Evolutionary conservation across 2,888 invertebrate species (phyloP), one percentile per base, ranked within the genome.

Genomic region (Pheosia gnoma): DNA sequence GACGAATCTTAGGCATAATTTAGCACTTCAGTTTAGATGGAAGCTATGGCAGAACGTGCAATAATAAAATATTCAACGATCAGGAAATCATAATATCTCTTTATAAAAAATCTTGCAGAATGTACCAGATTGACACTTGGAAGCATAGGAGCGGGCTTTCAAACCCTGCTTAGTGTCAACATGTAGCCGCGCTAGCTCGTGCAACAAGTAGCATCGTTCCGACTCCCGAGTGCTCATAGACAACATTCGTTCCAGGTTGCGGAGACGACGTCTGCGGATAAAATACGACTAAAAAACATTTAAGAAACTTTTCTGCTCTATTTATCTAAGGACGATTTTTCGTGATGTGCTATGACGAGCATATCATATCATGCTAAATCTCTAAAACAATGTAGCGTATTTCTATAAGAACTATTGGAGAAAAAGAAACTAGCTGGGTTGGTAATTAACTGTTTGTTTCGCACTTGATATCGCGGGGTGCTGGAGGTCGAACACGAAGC

Each of bases 141-240:
- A 72, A 53, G 91, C 88, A 65, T 79, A 90, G 70, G 82, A 88
- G 59, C 87, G 81, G 0, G 90, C 91, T 70, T 84, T 83, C 54
- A 86, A 80, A 3, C 85, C 77, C 64, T 90, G 86, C 65, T 87
- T 91, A 9, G 82, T 87, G 60, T 93, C 92, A n/a, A 84, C 80
- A 59, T 88, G 82, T 8, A 92, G 77, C 1, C 92, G 85, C 2
- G 89, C 84, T n/a, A 93, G 76, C 61, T 93, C 93, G 59, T 93
- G 93, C 41, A 91, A 77, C 43, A 91, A 71, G 79, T 91, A 93
- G 71, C 91, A 91, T 0, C 90, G 84, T 62, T 93, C 93, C 6
- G 85, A 66, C 0, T 83, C 71, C 8, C 89, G 86, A 11, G 81
- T 81, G 67, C 89, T 89, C 54, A 83, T 68, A 0, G 80, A 76